Evolutionary conservation across 2,888 invertebrate genomes (phyloP), one percentile per base, ranked within the genome.

Genomic region (Pocota personata): DNA sequence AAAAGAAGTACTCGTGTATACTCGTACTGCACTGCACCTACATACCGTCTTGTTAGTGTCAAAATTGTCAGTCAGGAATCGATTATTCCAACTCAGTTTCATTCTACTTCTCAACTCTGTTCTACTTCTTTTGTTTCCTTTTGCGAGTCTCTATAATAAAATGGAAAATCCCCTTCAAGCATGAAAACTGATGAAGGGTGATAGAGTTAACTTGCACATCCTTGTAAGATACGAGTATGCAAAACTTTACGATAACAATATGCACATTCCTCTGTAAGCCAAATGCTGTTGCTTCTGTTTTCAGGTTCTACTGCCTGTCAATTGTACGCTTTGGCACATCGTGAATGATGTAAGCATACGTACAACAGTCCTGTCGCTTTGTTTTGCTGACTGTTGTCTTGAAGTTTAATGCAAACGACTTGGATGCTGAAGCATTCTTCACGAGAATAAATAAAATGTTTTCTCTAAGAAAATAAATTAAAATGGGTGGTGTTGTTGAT

Each of bases 11-110:
- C 21, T 16, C 46, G 32, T 24, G 4, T 4, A 24, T 24, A 24
- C 24, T 24, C 24, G 24, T 64, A 37, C n/a, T n/a, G n/a, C n/a
- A n/a, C n/a, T n/a, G n/a, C n/a, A n/a, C n/a, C n/a, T n/a, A 21
- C 27, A 16, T 12, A 8, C 1, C 66, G 66, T 67, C 62, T 43
- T 76, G 55, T 40, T 64, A 71, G 32, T 64, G 64, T 58, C 58
- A 46, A 82, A 62, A 30, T n/a, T 76, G 76, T 82, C 82, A 82
- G 76, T 82, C 82, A 64, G 50, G 8, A 60, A 75, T 75, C 80
- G 75, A 82, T 82, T 82, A 82, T 62, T 75, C 62, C 58, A 71
- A 71, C 64, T 48, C 37, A 50, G 64, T 57, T 75, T 48, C 21
- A n/a, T 7, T 37, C 35, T 37, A 57, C 62, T 71, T 75, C 19